Evolutionary conservation across 2,888 invertebrate species (phyloP), one percentile per base, ranked within the genome.

Genomic region (Phengaris arion): DNA sequence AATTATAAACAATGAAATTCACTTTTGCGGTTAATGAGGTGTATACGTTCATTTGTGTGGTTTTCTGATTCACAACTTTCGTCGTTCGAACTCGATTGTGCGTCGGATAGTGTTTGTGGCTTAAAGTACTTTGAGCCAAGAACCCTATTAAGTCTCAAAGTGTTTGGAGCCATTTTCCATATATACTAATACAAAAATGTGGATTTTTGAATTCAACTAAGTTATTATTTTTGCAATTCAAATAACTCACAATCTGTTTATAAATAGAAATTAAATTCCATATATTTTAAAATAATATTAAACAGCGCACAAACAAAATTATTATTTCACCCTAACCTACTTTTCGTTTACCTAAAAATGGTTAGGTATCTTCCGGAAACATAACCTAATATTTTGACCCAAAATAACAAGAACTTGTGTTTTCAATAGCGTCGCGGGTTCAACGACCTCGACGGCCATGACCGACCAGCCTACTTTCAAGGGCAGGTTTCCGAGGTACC

Each of bases 391-490:
- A 55, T 69, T 70, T 54, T 69, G 75, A 75, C 75, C 69, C 69
- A 75, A 75, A 55, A 69, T 55, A 69, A 69, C 69, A 45, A 70
- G 35, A 69, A 69, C 75, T 70, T 75, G 52, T 70, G 45, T 70
- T 75, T 75, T 75, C 70, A 54, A 72, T 54, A 6, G 10, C 51
- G 22, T 12, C 13, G 45, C 52, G 52, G 15, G 85, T 82, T 84
- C 80, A 83, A 83, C 75, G 85, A 82, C 83, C 85, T 82, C 77
- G 80, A 80, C 87, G 85, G 85, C 80, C 79, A 76, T 87, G 89
- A 81, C 89, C 88, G 82, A 64, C 85, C 80, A 82, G 80, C 77
- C 81, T 80, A 83, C 81, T 77, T 78, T 76, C 82, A 83, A 84
- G 82, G 81, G 82, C 82, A 89, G 87, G 88, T 89, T 88, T 80